Conservation (phyloP, 2,888 invertebrate genomes). For the Antheraea yamamai region DNA sequence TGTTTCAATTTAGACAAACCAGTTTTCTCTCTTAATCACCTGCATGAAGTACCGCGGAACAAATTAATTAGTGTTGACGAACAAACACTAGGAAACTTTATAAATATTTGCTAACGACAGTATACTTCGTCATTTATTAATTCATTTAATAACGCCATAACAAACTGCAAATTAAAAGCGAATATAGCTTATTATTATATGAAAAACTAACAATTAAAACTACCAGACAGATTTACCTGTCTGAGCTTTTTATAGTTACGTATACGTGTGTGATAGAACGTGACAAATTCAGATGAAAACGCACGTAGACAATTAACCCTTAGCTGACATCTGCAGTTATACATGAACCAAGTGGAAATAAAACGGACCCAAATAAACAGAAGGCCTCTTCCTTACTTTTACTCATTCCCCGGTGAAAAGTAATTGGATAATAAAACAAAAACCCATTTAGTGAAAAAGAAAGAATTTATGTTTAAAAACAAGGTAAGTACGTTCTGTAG, state of each 20-base stretch:
- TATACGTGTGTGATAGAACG: slow-evolving; percentile 51
- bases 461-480: slow-evolving; percentile 2
- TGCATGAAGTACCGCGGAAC: slow-evolving; percentile 29
- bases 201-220: slow-evolving; percentile 4
- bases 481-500: background rate
- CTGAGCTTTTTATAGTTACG: slow-evolving; percentile 7
- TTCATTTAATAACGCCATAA: slow-evolving; percentile 35
- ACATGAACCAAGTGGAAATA: slow-evolving; percentile 57
- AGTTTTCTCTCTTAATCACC: background rate
- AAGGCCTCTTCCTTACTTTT: slow-evolving; percentile 32
- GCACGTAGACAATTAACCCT: slow-evolving; percentile 76
- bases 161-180: slow-evolving; percentile 7
- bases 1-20: background rate
- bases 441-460: slow-evolving; percentile 27
- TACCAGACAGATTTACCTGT: background rate
- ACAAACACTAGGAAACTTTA: slow-evolving; percentile 40
- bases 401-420: slow-evolving; percentile 15
- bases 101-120: slow-evolving; percentile 34
- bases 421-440: slow-evolving; percentile 23
- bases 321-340: slow-evolving; percentile 71
- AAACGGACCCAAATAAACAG: slow-evolving; percentile 63
- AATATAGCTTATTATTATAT: slow-evolving; percentile 17
- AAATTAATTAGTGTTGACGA: slow-evolving; percentile 46
- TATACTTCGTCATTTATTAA: slow-evolving; percentile 42
- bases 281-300: slow-evolving; percentile 70